Percentiles rank a stretch among this genome's conserved stretches.
phyloP scores from a whole-genome alignment of 2,797 vertebrate species.

The Perodicticus potto region DNA sequence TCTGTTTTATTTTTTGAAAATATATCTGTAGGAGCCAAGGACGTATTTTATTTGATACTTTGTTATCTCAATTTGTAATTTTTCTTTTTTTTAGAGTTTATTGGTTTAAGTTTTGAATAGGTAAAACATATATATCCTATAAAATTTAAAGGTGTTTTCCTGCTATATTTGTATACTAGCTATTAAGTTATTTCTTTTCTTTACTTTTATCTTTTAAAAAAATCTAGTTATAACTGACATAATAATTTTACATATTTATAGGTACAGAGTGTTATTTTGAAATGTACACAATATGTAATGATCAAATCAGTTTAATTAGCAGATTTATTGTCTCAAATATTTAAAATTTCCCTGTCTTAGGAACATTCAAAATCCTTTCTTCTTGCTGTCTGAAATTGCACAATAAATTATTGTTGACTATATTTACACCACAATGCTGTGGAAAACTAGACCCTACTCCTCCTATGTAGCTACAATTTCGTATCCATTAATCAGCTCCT shows the following conservation, averaged over 20 bases:
- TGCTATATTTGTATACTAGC: background rate
- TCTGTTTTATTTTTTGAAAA: constrained; percentile 14
- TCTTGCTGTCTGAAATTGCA: background rate
- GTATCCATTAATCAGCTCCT: background rate
- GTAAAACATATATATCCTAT: background rate
- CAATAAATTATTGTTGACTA: background rate
- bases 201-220: background rate
- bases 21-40: background rate
- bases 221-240: background rate
- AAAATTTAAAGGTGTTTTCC: background rate
- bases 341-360: background rate
- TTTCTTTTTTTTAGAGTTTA: background rate
- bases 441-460: background rate
- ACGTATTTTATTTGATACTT: background rate
- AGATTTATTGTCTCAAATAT: background rate
- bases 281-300: background rate
- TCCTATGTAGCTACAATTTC: background rate
- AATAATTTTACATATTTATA: background rate
- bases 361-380: background rate
- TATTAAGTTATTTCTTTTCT: background rate
- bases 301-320: background rate
- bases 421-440: background rate
- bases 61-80: constrained; percentile 15
- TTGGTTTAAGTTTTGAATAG: background rate
- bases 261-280: background rate